Base-by-base conservation (phyloP, 2,113 vertebrate species). In the Mesembrinibis cayennensis region DNA sequence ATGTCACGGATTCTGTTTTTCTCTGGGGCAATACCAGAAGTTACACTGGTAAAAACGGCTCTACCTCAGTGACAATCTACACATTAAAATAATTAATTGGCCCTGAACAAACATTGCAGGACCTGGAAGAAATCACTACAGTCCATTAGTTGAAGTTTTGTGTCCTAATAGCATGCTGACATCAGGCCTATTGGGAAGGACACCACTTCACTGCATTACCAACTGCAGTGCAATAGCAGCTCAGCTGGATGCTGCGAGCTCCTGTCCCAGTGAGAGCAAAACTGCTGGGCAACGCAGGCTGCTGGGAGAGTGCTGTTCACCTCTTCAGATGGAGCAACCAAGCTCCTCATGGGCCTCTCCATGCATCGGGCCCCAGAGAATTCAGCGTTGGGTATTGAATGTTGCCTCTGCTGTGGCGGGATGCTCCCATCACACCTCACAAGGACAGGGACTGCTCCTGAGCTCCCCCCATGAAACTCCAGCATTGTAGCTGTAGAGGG, bases 361-460 rank as follows among this genome's bases (percentile, higher is more conserved):
- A 47, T 2, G 1, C 8, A 9, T 2, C 1, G 1, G 26, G 8
- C 8, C 25, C 21, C 5, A 13, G 22, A 52, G 13, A 42, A 82
- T 38, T 73, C 27, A 44, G 7, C 1, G 1, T 0, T 84, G 16
- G 9, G 67, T 61, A 27, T 3, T 81, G 63, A 65, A 47, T 6
- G 8, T 52, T 16, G 7, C 26, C 13, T 52, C 22, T 55, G 2
- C 49, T 52, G 6, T 47, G 45, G 7, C 0, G 0, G 11, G 42
- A 4, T 52, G 11, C 30, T 79, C 22, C 50, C 16, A 38, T 10
- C 0, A 1, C 19, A 34, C 2, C 10, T 29, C 40, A 55, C 14
- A n/a, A 14, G 12, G 21, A 32, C 18, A 40, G 16, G 8, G n/a
- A 19, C 45, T 1, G 0, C 14, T 40, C 9, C 45, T 1, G 4